Evolutionary conservation across 2,888 invertebrate species (phyloP), one percentile per base, ranked within the genome.

Genomic region (Brachyptera risi): DNA sequence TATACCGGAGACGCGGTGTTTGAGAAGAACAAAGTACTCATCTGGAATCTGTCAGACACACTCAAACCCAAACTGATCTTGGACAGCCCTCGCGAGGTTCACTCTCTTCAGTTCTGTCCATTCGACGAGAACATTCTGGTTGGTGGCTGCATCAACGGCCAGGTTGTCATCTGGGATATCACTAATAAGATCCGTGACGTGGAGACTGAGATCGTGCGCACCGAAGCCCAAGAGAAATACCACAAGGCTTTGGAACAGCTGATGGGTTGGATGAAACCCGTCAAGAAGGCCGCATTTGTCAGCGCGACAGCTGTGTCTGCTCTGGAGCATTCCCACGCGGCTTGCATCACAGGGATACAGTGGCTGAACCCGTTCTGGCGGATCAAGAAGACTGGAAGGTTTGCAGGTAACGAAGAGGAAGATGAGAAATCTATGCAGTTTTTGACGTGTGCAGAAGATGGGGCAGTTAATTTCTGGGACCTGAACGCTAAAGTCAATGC

Each of bases 31-130:
- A 83, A 84, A 0, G 84, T 88, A 1, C 76, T 89, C 63, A 78
- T 90, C 66, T 90, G 90, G 90, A 87, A 87, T 66, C 86, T 88
- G 65, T 78, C 79, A 26, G 88, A 90, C 67, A 83, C 82, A 59
- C 74, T 90, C 1, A 75, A 80, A 24, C 87, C 87, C 19, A 88
- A 87, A 35, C 37, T 54, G 42, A 81, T 84, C 67, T 78, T 90
- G 58, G 83, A 87, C 71, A 77, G 85, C 2, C 81, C 84, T 0
- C 78, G 86, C 40, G 86, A 87, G 74, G 82, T 88, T 0, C 82
- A 82, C 31, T 73, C 78, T 0, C 72, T 90, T 9, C 80, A 85
- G 0, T 86, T 87, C 72, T 88, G 87, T 69, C 87, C 87, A 0
- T 82, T 81, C 63, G 78, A 89, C 69, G 83, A 83, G 63, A 86